Evolutionary conservation across 2,888 invertebrate genomes (phyloP), one percentile per base, ranked within the genome.

Genomic region (Acleris holmiana): DNA sequence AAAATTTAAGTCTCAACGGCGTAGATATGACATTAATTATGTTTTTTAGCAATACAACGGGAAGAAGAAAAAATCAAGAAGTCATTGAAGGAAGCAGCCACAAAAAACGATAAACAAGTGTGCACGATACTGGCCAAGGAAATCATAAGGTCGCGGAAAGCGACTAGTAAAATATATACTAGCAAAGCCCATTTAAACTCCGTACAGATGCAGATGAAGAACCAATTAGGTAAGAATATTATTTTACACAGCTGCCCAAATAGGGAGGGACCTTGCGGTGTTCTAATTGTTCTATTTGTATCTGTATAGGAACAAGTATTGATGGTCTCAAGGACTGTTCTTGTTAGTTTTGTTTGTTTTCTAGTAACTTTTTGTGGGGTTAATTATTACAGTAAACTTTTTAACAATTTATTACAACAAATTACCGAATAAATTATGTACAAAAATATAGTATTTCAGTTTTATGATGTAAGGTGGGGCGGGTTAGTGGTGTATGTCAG

Each of bases 131-230:
- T 99, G 61, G 99, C 99, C 0, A 99, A 98, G 80, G 99, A 99
- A 93, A 94, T 99, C 50, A 94, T 99, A 41, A 91, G 96, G 68
- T 97, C 99, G 0, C 93, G 98, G 60, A 98, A 97, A 88, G 96
- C 99, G 0, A 94, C 98, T 40, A 96, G 94, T 78, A 98, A 98
- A 88, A 96, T 99, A 71, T 96, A 99, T 84, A 97, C 98, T 0
- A 98, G 99, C 10, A 99, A 99, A 91, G 99, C 99, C 7, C 99
- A 99, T 79, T 93, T 99, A 19, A 99, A 98, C 85, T 99, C 99
- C 0, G 97, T 99, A 13, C 96, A 98, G 74, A 93, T 99, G 93
- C 98, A 98, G 90, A 99, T 99, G 99, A 98, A 99, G 86, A 98
- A 99, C 85, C 99, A 99, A 86, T 89, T 99, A 75, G 96, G 98